Base-by-base conservation (phyloP, 2,888 invertebrate genomes). In the Eustalomyia histrio region DNA sequence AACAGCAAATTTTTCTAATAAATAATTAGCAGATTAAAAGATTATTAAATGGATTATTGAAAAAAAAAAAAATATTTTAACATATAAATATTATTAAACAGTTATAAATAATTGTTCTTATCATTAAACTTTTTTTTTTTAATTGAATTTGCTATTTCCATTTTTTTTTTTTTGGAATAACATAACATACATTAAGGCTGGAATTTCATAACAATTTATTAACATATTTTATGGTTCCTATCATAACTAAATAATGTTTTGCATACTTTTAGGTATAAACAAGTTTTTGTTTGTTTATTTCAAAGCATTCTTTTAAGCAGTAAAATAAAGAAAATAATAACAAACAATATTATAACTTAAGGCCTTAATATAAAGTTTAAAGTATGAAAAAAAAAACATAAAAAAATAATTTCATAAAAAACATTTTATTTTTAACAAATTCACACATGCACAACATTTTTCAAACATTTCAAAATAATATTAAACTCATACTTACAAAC, bases 131-230 rank as follows among this genome's bases (percentile, higher is more conserved):
- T 24, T 29, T 6, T 29, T 29, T 29, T 29, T n/a, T n/a, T n/a
- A n/a, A n/a, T n/a, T n/a, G n/a, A n/a, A n/a, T n/a, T n/a, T n/a
- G n/a, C n/a, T n/a, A n/a, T n/a, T n/a, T n/a, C n/a, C n/a, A n/a
- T n/a, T n/a, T n/a, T n/a, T n/a, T n/a, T n/a, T n/a, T n/a, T n/a
- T n/a, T n/a, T n/a, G n/a, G n/a, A n/a, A n/a, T n/a, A n/a, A n/a
- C n/a, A 39, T 39, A 39, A 39, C 10, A 2, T 39, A 39, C 39
- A 3, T 39, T 39, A 39, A 39, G 72, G 72, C 53, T 2, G 43
- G 12, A 53, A 43, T 61, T 72, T 53, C 53, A 55, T 39, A 63
- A 63, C 29, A 55, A 72, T 72, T 63, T 72, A 72, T 55, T 29
- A 71, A 43, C 55, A 61, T 63, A 43, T 53, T 63, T 63, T 61